A percentile compares a stretch with the other conserved stretches of the same genome.
Conservation (phyloP, 2,888 invertebrate genomes). For the Hypsopygia costalis region DNA sequence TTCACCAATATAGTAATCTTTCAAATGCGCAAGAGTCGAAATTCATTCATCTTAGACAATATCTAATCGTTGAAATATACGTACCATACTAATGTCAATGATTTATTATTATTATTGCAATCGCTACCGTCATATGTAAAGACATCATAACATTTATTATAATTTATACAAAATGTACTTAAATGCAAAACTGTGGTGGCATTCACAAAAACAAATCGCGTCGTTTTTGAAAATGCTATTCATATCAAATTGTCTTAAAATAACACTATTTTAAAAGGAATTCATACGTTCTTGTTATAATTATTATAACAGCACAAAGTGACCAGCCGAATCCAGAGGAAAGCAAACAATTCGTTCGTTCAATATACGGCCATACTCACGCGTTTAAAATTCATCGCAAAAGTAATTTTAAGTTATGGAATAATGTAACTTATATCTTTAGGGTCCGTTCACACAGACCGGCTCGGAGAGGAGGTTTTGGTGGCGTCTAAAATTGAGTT, state of each 20-base stretch:
- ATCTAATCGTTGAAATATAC: constrained; percentile 7
- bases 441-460: too few relatives aligned
- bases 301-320: not conserved
- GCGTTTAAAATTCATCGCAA: too few relatives aligned
- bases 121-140: constrained; percentile 4
- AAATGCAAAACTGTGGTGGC: constrained; percentile 6
- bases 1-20: too few relatives aligned
- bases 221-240: constrained; percentile 6
- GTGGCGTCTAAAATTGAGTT: too few relatives aligned
- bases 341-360: too few relatives aligned
- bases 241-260: constrained; percentile 2
- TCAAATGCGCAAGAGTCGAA: constrained; percentile 4
- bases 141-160: not conserved
- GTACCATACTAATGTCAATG: constrained; percentile 13
- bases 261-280: constrained; percentile 3
- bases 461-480: too few relatives aligned
- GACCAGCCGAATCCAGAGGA: too few relatives aligned
- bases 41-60: not conserved
- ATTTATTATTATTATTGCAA: constrained; percentile 11
- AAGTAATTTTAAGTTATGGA: too few relatives aligned
- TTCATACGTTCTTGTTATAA: not conserved
- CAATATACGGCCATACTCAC: too few relatives aligned
- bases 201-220: constrained; percentile 9
- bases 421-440: too few relatives aligned
- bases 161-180: constrained; percentile 5